Conservation (phyloP, 2,797 vertebrate species). For the Pelochelys cantorii region DNA sequence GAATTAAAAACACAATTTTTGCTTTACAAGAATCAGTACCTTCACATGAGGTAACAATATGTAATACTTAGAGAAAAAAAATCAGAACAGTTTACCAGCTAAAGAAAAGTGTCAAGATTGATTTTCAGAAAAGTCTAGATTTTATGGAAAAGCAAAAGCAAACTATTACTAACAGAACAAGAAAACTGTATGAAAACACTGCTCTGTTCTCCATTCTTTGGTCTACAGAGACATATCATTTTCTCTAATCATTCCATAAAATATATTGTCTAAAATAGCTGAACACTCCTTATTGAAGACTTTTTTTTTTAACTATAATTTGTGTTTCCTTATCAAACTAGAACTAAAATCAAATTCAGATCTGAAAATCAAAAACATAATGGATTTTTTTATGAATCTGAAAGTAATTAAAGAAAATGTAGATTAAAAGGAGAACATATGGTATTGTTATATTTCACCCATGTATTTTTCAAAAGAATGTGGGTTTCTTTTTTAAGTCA, state of each 20-base stretch:
- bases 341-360: background rate
- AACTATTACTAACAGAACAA: background rate
- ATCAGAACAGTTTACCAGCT: background rate
- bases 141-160: background rate
- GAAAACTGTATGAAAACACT: background rate
- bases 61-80: background rate
- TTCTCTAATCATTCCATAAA: background rate
- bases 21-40: background rate
- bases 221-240: background rate
- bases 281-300: slow-evolving; percentile 3
- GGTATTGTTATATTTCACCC: background rate
- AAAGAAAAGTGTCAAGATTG: background rate
- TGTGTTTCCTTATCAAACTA: background rate
- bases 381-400: background rate
- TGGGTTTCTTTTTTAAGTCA: background rate
- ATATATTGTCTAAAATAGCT: background rate
- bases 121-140: background rate
- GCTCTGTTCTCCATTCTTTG: background rate
- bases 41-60: background rate
- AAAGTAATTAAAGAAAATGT: background rate
- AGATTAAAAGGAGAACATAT: background rate
- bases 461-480: background rate
- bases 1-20: background rate
- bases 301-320: background rate
- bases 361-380: background rate